phyloP scores from a whole-genome alignment of 1,140 invertebrate genomes.

The Lerema accius region DNA sequence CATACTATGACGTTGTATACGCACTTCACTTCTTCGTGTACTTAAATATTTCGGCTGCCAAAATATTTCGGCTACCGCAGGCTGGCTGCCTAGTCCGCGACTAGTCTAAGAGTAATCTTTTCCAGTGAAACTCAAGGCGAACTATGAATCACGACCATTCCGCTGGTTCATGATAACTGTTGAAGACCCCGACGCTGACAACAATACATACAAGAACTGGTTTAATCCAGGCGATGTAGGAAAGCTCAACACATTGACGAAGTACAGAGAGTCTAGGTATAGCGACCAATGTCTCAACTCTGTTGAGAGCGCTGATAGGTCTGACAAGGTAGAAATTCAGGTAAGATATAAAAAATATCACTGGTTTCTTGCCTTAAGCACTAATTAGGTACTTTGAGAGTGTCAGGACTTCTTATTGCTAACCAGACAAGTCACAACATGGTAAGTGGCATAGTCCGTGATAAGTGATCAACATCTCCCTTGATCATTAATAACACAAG shows the following conservation, averaged over 20 bases:
- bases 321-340: conserved; percentile 61
- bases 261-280: conserved; percentile 54
- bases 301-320: conserved; percentile 67
- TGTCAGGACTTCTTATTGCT: no score
- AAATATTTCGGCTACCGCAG: no score
- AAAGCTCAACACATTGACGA: conserved; percentile 62
- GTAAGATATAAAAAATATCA: conserved; percentile 40
- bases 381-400: no score
- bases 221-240: conserved; percentile 54
- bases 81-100: no score
- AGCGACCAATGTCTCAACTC: conserved; percentile 67
- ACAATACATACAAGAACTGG: conserved; percentile 46
- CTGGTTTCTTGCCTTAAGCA: not conserved
- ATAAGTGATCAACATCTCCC: no score
- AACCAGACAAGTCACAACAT: no score
- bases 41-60: no score
- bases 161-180: conserved; percentile 74
- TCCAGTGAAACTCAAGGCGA: conserved; percentile 56
- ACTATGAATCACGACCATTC: conserved; percentile 50
- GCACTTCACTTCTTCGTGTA: no score
- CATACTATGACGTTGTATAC: no score
- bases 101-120: no score
- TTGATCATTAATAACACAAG: no score
- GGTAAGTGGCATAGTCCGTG: no score
- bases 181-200: conserved; percentile 64